These are phyloP conservation scores for Agriotes lineatus DNA, from an alignment of 2,888 invertebrate species.

Conservation along the genomic window DNA sequence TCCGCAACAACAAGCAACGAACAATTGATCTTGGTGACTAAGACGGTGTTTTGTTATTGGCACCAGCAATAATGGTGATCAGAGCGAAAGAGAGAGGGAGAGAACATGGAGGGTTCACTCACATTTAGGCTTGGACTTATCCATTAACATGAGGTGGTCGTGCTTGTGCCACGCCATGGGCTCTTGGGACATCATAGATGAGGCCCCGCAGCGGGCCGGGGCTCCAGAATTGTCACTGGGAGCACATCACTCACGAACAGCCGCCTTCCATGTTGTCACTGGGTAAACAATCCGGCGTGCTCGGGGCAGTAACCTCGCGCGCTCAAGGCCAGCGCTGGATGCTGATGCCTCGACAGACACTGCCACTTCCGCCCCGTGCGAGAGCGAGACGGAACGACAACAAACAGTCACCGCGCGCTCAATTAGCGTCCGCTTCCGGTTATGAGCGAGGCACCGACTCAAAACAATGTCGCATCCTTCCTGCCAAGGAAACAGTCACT, in stretches of 20 bases:
- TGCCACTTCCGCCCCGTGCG: conserved; percentile 61
- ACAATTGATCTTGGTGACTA: conserved; percentile 19
- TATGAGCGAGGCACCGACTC: conserved; percentile 44
- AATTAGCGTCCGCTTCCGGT: conserved; percentile 48
- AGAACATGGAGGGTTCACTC: conserved; percentile 61
- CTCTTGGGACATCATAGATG: conserved; percentile 63
- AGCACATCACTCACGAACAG: conserved; percentile 52
- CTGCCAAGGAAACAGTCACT: conserved; percentile 42
- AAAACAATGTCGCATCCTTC: conserved; percentile 47
- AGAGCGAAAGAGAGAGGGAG: conserved; percentile 11
- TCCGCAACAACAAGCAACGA: conserved; percentile 12
- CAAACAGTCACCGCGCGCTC: conserved; percentile 58
- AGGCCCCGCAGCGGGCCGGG: conserved; percentile 69
- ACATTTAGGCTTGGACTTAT: conserved; percentile 79
- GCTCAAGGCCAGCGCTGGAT: conserved; percentile 64
- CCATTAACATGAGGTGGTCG: conserved; percentile 81
- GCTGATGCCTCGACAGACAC: conserved; percentile 61
- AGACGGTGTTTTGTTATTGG: conserved; percentile 7
- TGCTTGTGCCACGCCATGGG: conserved; percentile 83
- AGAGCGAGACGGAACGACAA: conserved; percentile 62
- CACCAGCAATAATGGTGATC: neutral
- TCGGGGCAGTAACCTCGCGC: conserved; percentile 65
- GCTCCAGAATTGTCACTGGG: conserved; percentile 70
- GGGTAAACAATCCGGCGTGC: conserved; percentile 67
- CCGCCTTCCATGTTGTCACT: conserved; percentile 60